Percentiles rank a stretch among this genome's conserved stretches.
phyloP scores from a whole-genome alignment of 2,797 vertebrate genomes.

The Setipinna tenuifilis region DNA sequence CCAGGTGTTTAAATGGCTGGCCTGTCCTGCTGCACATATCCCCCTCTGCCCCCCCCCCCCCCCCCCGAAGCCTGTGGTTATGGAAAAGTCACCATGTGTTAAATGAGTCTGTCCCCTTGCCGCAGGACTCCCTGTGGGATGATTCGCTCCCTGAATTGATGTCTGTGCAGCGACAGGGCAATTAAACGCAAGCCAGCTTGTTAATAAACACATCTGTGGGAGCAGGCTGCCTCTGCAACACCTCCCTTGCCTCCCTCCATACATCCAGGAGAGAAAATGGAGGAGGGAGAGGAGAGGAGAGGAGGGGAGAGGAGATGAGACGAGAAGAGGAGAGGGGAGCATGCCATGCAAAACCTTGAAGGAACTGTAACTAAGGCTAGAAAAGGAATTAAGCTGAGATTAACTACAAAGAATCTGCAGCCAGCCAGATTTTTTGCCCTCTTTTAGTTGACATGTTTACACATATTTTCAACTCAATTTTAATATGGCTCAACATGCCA shows the following conservation, averaged over 20 bases:
- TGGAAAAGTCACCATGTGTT: conserved; percentile 46
- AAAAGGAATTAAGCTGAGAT: not conserved
- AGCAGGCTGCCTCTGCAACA: conserved; percentile 49
- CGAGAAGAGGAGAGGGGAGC: not conserved
- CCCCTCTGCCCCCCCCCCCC: not conserved
- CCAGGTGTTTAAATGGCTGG: not conserved
- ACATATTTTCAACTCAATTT: not conserved
- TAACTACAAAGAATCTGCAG: no score
- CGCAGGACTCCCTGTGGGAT: conserved; percentile 45
- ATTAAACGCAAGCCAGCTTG: conserved; percentile 60
- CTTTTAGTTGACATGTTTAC: not conserved
- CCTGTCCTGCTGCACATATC: not conserved
- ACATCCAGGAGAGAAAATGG: conserved; percentile 22
- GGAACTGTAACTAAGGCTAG: not conserved
- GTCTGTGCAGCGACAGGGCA: conserved; percentile 57
- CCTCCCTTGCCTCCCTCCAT: conserved; percentile 35
- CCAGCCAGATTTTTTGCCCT: not conserved
- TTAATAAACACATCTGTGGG: conserved; percentile 64
- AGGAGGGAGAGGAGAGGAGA: not conserved
- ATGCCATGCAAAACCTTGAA: not conserved
- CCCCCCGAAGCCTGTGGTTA: conserved; percentile 33
- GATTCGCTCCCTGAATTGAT: conserved; percentile 49
- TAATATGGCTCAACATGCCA: not conserved
- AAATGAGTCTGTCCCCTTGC: conserved; percentile 45
- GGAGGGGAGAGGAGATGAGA: not conserved